Evolutionary conservation across 2,888 invertebrate species (phyloP).

Genomic region (Drosophila recens): DNA sequence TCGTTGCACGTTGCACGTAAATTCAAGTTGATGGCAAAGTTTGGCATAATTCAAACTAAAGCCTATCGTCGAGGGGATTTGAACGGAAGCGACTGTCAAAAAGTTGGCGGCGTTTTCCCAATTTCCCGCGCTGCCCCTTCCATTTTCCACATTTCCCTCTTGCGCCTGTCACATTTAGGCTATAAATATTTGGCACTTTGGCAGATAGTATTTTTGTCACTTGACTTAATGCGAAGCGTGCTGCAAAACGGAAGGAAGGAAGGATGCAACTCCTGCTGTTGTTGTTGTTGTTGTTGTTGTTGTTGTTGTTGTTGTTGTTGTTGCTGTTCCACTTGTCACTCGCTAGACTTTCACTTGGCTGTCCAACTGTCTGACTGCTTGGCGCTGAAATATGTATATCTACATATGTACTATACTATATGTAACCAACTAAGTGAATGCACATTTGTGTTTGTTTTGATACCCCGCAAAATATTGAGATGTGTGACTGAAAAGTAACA

Average conservation of each 20-base stretch:
- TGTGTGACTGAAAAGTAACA: neutral
- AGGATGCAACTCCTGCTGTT: constrained; percentile 12
- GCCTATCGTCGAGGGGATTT: constrained; percentile 11
- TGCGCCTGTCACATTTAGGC: constrained; percentile 24
- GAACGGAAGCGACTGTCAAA: constrained; percentile 12
- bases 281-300: too few relatives aligned
- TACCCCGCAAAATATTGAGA: constrained; percentile 26
- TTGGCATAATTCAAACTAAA: constrained; percentile 25
- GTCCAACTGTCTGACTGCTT: constrained; percentile 14
- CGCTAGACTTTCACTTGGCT: constrained; percentile 29
- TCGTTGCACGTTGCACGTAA: constrained; percentile 23
- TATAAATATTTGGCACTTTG: constrained; percentile 62
- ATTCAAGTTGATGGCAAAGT: constrained; percentile 30
- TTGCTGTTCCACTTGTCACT: constrained; percentile 46
- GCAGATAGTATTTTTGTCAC: constrained; percentile 59
- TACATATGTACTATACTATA: neutral
- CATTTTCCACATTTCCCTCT: too few relatives aligned
- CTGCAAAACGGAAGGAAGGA: constrained; percentile 11
- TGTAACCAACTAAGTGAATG: constrained; percentile 29
- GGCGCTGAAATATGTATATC: constrained; percentile 2
- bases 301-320: constrained; percentile 13
- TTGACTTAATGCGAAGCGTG: constrained; percentile 48
- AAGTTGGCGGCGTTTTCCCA: constrained; percentile 1
- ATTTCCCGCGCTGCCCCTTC: neutral
- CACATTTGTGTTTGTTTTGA: constrained; percentile 26